Conservation (phyloP, 2,888 invertebrate species). For the Ferrisia virgata region DNA sequence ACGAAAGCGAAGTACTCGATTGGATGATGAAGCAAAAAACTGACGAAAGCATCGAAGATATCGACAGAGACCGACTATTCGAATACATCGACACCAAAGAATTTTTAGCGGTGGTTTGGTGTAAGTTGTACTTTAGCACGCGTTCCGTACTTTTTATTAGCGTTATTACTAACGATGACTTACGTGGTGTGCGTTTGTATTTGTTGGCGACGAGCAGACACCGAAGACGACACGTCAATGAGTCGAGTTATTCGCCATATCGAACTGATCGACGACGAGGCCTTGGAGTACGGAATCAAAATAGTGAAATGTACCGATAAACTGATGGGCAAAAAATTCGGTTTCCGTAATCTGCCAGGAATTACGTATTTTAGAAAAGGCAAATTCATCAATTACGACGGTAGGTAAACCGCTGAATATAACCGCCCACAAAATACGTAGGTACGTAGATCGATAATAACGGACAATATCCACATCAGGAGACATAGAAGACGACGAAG, state of each 20-base stretch:
- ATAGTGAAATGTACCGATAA: constrained; percentile 83
- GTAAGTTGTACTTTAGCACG: constrained; percentile 62
- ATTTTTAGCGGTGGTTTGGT: constrained; percentile 86
- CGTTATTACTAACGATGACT: too few relatives aligned
- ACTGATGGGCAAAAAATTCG: constrained; percentile 90
- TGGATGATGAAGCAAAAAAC: constrained; percentile 91
- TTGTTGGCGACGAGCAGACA: constrained; percentile 58
- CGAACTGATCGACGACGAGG: constrained; percentile 88
- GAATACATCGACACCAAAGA: constrained; percentile 86
- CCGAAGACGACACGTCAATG: constrained; percentile 77
- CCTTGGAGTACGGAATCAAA: constrained; percentile 85
- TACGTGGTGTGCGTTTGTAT: too few relatives aligned
- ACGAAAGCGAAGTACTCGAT: constrained; percentile 78
- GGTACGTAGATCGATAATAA: too few relatives aligned
- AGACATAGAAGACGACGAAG: constrained; percentile 86
- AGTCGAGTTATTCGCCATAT: constrained; percentile 78
- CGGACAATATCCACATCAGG: constrained; percentile 54
- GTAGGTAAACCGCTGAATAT: constrained; percentile 49
- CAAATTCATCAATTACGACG: constrained; percentile 86
- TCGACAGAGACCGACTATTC: constrained; percentile 75
- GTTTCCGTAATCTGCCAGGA: constrained; percentile 83
- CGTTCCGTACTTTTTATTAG: too few relatives aligned
- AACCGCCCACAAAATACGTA: background rate
- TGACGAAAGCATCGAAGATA: constrained; percentile 87
- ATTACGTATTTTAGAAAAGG: constrained; percentile 84